These are phyloP conservation scores for Polydrusus pterygomalis DNA, from an alignment of 2,888 invertebrate species.

Conservation along the genomic window DNA sequence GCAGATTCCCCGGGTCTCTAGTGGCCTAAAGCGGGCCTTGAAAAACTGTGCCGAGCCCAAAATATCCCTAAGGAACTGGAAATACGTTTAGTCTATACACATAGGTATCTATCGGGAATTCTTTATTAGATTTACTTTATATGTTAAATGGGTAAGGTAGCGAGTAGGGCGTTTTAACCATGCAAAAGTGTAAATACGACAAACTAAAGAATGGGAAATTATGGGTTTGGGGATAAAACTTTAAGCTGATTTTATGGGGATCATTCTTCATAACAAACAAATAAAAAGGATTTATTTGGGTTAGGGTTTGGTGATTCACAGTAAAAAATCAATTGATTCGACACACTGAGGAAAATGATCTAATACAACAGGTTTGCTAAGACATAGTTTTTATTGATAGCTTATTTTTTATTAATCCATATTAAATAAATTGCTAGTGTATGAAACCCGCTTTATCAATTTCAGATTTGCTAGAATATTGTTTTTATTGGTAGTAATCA, in stretches of 20 bases:
- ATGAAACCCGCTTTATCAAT: too few relatives aligned
- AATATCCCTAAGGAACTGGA: conserved; percentile 33
- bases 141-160: conserved; percentile 20
- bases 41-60: conserved; percentile 35
- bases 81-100: conserved; percentile 42
- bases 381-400: too few relatives aligned
- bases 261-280: too few relatives aligned
- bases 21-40: conserved; percentile 20
- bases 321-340: too few relatives aligned
- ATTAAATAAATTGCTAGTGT: too few relatives aligned
- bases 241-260: not conserved
- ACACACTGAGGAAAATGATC: too few relatives aligned
- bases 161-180: not conserved
- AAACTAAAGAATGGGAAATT: not conserved
- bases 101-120: conserved; percentile 34
- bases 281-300: too few relatives aligned
- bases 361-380: too few relatives aligned
- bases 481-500: too few relatives aligned
- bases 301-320: too few relatives aligned
- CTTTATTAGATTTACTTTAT: conserved; percentile 40
- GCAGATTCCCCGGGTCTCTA: conserved; percentile 27
- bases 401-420: too few relatives aligned
- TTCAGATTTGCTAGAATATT: too few relatives aligned
- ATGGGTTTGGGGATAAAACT: not conserved
- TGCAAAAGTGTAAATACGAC: conserved; percentile 9